A percentile compares a stretch with the other conserved stretches of the same genome.
Conservation (phyloP, 2,888 invertebrate genomes). For the Apotomis betuletana region DNA sequence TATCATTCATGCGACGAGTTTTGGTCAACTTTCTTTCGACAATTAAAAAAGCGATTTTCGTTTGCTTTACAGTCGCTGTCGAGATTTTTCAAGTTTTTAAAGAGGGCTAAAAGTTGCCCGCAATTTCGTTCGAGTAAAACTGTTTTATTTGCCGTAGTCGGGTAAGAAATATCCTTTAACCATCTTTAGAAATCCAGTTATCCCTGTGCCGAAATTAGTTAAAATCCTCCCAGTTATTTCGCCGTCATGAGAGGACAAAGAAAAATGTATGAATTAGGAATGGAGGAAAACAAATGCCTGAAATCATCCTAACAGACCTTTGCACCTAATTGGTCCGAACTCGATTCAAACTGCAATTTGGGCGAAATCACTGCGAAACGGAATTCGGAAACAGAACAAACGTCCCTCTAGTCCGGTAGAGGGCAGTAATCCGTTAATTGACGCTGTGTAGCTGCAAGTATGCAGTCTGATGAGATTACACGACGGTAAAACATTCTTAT, state of each 20-base stretch:
- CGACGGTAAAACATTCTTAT: conserved; percentile 23
- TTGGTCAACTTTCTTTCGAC: conserved; percentile 5
- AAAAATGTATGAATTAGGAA: too few relatives aligned
- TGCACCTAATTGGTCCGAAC: conserved; percentile 11
- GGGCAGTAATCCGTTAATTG: conserved; percentile 55
- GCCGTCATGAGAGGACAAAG: too few relatives aligned
- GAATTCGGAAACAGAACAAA: conserved; percentile 41
- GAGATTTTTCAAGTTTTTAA: background rate
- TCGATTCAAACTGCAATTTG: conserved; percentile 25
- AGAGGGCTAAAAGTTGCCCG: too few relatives aligned
- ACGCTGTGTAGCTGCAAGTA: conserved; percentile 46
- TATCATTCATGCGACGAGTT: conserved; percentile 36
- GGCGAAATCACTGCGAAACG: conserved; percentile 36
- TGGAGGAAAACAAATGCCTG: too few relatives aligned
- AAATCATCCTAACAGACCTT: background rate
- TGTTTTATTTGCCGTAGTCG: too few relatives aligned
- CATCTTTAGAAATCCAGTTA: too few relatives aligned
- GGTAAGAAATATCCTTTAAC: too few relatives aligned
- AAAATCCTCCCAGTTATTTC: too few relatives aligned
- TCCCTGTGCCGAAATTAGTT: too few relatives aligned
- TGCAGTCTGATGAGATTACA: conserved; percentile 42
- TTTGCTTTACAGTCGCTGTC: background rate
- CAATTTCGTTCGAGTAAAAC: too few relatives aligned
- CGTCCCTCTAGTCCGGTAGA: conserved; percentile 46
- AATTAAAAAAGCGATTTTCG: conserved; percentile 23